Evolutionary conservation across 1,140 invertebrate genomes (phyloP).

Genomic region (Megathymus violae): DNA sequence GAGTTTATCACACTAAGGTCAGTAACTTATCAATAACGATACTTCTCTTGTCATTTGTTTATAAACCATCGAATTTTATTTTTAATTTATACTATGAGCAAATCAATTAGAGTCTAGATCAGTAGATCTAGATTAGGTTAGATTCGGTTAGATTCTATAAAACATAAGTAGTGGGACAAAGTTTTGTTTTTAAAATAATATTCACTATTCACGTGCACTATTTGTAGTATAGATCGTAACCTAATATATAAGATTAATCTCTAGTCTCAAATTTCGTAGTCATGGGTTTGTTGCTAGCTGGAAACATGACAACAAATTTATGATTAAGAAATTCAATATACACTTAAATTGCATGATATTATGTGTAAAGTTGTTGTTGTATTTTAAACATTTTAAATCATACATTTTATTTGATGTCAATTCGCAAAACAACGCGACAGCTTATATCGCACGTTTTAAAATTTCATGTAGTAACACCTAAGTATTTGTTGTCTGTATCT

Average conservation of each 20-base stretch:
- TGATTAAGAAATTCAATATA: slow-evolving; percentile 33
- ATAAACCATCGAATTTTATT: slow-evolving; percentile 52
- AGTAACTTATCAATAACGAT: background rate
- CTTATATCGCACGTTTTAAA: slow-evolving; percentile 74
- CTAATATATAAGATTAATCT: slow-evolving; percentile 66
- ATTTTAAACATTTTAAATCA: slow-evolving; percentile 45
- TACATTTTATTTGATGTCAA: slow-evolving; percentile 28
- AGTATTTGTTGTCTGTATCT: slow-evolving; percentile 59
- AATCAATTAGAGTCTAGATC: slow-evolving; percentile 26
- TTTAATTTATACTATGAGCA: slow-evolving; percentile 34
- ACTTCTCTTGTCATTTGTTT: slow-evolving; percentile 36
- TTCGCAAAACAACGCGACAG: slow-evolving; percentile 52
- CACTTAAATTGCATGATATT: slow-evolving; percentile 51
- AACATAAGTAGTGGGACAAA: slow-evolving; percentile 14
- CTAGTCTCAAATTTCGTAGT: slow-evolving; percentile 76
- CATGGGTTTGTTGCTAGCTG: slow-evolving; percentile 64
- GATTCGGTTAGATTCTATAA: too few relatives aligned
- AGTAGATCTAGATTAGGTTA: too few relatives aligned
- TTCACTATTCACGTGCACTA: slow-evolving; percentile 53
- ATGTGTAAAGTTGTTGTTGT: slow-evolving; percentile 61
- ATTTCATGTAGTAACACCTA: slow-evolving; percentile 63
- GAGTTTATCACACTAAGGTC: slow-evolving; percentile 9
- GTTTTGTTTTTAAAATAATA: slow-evolving; percentile 41
- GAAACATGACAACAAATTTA: slow-evolving; percentile 45
- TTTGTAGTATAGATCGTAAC: slow-evolving; percentile 50